Conservation (phyloP, 2,888 invertebrate genomes). For the Lasioglossum marginatum region DNA sequence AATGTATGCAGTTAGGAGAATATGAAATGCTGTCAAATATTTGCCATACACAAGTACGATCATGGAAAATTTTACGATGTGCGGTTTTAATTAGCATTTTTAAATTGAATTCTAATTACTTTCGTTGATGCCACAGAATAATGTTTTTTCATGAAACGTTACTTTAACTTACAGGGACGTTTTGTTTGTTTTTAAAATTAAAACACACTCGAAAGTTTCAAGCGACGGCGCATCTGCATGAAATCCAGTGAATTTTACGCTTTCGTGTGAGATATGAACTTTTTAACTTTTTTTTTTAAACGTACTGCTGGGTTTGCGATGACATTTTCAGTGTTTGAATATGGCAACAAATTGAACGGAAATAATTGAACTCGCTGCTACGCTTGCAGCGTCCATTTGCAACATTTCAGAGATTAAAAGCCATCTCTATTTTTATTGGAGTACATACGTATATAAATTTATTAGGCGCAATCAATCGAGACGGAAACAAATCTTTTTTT, state of each 20-base stretch:
- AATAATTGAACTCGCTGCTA: constrained; percentile 16
- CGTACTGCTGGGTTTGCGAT: not conserved
- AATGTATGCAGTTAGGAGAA: not conserved
- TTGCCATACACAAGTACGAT: not conserved
- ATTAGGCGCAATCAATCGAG: not conserved
- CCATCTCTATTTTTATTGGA: not conserved
- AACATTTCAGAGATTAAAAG: not conserved
- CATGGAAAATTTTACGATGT: not conserved
- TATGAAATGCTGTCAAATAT: not conserved
- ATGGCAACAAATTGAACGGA: constrained; percentile 16
- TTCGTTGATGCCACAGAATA: not conserved
- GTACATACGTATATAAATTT: not conserved
- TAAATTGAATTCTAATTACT: not conserved
- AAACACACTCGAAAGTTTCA: not conserved
- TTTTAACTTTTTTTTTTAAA: constrained; percentile 1
- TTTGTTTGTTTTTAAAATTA: not conserved
- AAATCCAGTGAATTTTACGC: not conserved
- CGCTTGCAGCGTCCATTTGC: not conserved
- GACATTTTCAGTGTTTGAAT: constrained; percentile 14
- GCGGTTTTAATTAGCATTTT: not conserved
- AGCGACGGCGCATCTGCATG: not conserved
- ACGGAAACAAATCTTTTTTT: not conserved
- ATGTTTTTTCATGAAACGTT: not conserved
- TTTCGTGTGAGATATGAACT: not conserved
- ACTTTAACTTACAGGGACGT: not conserved